These are phyloP conservation scores for Lasioglossum villosulum DNA, from an alignment of 2,888 invertebrate genomes.

Conservation along the genomic window DNA sequence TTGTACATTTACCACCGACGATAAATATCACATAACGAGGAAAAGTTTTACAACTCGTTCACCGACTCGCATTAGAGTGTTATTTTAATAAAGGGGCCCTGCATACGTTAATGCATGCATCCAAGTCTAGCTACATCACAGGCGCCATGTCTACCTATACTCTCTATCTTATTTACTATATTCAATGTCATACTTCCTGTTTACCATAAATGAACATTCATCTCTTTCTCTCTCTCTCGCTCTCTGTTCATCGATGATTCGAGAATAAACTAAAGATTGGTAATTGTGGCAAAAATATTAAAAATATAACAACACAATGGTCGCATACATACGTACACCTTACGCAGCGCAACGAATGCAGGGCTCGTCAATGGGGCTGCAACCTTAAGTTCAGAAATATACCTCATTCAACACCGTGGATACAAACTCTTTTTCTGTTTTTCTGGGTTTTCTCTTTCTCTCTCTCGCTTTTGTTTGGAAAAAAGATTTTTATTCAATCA, in stretches of 20 bases:
- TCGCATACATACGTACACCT: conserved; percentile 73
- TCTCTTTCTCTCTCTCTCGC: conserved; percentile 20
- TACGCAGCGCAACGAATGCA: conserved; percentile 75
- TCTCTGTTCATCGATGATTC: conserved; percentile 65
- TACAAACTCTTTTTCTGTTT: conserved; percentile 40
- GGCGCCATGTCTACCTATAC: conserved; percentile 79
- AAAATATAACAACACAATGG: conserved; percentile 77
- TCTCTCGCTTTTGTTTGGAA: conserved; percentile 4
- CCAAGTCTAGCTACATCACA: conserved; percentile 81
- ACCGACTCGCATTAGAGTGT: conserved; percentile 60
- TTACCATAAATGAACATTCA: conserved; percentile 74
- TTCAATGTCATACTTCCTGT: conserved; percentile 68
- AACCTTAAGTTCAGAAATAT: conserved; percentile 74
- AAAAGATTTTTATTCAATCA: conserved; percentile 37
- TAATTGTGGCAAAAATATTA: conserved; percentile 73
- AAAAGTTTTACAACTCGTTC: conserved; percentile 69
- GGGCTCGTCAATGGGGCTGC: conserved; percentile 74
- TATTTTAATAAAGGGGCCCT: conserved; percentile 71
- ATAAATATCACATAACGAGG: conserved; percentile 75
- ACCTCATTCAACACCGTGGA: conserved; percentile 69
- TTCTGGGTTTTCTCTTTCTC: background rate
- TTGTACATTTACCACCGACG: conserved; percentile 77
- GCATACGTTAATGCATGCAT: conserved; percentile 75
- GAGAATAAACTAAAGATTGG: conserved; percentile 66
- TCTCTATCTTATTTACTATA: conserved; percentile 74